These are phyloP conservation scores for Characodon lateralis DNA, from an alignment of 2,797 vertebrate species.

Conservation along the genomic window DNA sequence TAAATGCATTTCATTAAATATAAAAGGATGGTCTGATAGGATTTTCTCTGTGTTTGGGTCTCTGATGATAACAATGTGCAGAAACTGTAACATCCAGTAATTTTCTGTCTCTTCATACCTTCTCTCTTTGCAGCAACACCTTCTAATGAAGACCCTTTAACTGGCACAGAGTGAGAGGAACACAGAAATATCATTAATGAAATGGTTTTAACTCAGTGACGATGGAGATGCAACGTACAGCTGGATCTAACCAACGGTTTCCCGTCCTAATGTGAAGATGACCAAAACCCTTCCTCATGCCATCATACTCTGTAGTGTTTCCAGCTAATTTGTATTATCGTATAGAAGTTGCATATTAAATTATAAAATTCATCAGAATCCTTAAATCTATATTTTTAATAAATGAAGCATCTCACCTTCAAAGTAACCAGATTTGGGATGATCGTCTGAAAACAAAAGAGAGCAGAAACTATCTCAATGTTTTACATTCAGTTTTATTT, in stretches of 20 bases:
- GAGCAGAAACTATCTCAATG: neutral
- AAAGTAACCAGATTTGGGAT: neutral
- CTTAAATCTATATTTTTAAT: neutral
- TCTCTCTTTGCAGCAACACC: neutral
- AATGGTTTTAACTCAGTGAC: neutral
- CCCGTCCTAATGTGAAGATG: neutral
- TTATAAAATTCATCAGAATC: neutral
- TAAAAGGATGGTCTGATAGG: neutral
- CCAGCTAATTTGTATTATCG: neutral
- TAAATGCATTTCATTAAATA: neutral
- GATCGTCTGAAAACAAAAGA: neutral
- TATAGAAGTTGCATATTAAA: neutral
- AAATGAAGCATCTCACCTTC: conserved; percentile 4
- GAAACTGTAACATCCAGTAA: neutral
- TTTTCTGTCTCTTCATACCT: neutral
- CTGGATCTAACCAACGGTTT: no score
- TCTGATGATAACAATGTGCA: neutral
- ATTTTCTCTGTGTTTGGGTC: no score
- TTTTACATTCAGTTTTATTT: neutral
- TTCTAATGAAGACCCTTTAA: neutral
- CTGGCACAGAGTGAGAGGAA: neutral
- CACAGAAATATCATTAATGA: neutral
- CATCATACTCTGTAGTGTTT: neutral
- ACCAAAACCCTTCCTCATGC: neutral
- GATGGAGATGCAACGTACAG: neutral